Evolutionary conservation across 92 coral and sea anemone species (phyloP).

Genomic region (Parazoanthus swiftii): DNA sequence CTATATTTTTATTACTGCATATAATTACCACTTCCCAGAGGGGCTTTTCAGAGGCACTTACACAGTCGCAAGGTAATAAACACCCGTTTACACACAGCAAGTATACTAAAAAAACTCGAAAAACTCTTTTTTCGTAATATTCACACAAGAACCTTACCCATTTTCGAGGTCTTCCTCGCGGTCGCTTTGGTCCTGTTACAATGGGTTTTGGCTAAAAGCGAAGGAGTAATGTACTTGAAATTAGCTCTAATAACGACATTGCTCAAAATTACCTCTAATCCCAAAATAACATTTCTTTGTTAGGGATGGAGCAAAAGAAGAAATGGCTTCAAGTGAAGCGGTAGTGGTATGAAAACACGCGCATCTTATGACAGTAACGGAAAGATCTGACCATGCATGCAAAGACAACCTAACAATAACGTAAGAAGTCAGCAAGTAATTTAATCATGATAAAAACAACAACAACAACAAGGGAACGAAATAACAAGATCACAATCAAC

Average conservation of each 20-base stretch:
- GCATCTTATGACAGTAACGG: neutral
- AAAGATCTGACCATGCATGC: too few relatives aligned
- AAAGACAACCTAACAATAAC: neutral
- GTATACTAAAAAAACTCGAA: too few relatives aligned
- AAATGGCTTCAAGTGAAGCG: neutral
- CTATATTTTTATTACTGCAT: too few relatives aligned
- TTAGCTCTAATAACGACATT: neutral
- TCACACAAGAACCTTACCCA: conserved; percentile 58
- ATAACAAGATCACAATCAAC: neutral
- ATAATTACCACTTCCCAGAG: too few relatives aligned
- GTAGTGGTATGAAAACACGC: too few relatives aligned
- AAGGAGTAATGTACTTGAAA: neutral
- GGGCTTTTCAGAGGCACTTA: too few relatives aligned
- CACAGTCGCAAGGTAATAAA: neutral
- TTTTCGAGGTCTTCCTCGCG: conserved; percentile 94
- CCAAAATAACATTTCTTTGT: neutral
- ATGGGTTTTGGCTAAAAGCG: conserved; percentile 77
- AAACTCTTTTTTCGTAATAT: too few relatives aligned
- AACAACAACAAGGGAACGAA: neutral
- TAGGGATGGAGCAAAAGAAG: neutral
- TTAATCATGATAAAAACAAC: neutral
- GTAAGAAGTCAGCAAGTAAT: neutral
- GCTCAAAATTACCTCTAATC: neutral
- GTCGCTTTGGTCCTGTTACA: conserved; percentile 84
- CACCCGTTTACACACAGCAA: neutral